Conservation (phyloP, 1,140 invertebrate species). For the Delia radicum region DNA sequence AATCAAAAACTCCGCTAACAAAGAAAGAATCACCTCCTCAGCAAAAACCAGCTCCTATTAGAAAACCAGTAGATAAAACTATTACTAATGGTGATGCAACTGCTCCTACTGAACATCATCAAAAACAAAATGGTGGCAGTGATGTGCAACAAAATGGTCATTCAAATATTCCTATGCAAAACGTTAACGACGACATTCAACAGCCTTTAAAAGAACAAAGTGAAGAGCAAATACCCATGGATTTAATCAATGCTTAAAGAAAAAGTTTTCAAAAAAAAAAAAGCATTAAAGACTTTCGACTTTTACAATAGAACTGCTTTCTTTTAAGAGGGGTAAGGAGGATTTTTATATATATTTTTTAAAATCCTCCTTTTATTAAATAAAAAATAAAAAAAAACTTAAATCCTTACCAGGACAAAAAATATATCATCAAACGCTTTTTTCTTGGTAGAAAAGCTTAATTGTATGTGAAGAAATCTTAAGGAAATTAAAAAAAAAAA, state of each 20-base stretch:
- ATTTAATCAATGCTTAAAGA: neutral
- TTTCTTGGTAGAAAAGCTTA: neutral
- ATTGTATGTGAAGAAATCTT: slow-evolving; percentile 1
- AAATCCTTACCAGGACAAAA: neutral
- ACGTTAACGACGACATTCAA: neutral
- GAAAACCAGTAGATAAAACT: neutral
- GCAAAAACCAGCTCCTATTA: neutral
- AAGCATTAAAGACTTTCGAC: neutral
- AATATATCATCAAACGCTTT: neutral
- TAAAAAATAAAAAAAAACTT: neutral
- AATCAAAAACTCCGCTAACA: neutral
- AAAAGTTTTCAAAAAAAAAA: neutral
- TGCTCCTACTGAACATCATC: neutral
- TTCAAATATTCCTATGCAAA: neutral
- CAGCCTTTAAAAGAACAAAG: neutral
- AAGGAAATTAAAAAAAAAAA: neutral
- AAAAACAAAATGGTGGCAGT: neutral
- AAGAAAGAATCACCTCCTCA: neutral
- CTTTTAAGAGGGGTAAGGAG: neutral
- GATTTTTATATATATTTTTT: neutral
- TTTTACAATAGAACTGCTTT: neutral
- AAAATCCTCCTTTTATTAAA: neutral
- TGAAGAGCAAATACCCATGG: neutral
- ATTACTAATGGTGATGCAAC: neutral
- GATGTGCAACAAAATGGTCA: slow-evolving; percentile 1